Evolutionary conservation across 2,888 invertebrate species (phyloP).

Genomic region (Sisyra terminalis): DNA sequence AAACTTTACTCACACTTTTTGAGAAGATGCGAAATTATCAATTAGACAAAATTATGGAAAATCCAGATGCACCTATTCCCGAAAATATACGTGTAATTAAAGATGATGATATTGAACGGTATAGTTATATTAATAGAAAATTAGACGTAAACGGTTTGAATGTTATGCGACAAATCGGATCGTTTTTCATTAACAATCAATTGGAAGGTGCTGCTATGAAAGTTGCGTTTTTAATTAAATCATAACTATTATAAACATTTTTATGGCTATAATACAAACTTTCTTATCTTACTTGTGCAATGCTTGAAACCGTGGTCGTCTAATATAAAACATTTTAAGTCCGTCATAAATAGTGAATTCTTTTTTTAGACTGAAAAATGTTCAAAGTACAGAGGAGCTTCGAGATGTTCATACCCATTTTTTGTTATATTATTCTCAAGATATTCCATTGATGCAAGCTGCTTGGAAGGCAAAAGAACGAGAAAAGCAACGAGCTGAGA

Average conservation of each 20-base stretch:
- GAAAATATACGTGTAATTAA: conserved; percentile 67
- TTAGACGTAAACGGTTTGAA: neutral
- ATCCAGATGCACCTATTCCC: conserved; percentile 70
- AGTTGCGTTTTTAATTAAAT: no score
- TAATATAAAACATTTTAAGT: no score
- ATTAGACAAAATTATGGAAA: conserved; percentile 60
- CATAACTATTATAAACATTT: no score
- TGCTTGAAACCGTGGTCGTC: no score
- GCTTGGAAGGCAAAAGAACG: conserved; percentile 47
- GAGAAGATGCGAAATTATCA: conserved; percentile 89
- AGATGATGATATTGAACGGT: conserved; percentile 72
- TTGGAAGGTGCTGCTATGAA: no score
- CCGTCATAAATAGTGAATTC: conserved; percentile 4
- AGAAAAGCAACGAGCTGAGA: conserved; percentile 40
- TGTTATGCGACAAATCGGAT: no score
- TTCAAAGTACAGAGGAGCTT: conserved; percentile 79
- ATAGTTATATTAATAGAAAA: conserved; percentile 8
- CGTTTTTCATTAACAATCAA: no score
- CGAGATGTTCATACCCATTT: conserved; percentile 90
- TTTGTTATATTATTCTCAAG: conserved; percentile 76
- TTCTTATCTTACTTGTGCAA: no score
- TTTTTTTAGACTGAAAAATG: conserved; percentile 42
- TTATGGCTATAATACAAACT: no score
- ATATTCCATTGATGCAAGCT: conserved; percentile 70
- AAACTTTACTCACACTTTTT: conserved; percentile 63